These are phyloP conservation scores for Drosophila setifemur DNA, from an alignment of 1,140 invertebrate genomes.

Conservation along the genomic window DNA sequence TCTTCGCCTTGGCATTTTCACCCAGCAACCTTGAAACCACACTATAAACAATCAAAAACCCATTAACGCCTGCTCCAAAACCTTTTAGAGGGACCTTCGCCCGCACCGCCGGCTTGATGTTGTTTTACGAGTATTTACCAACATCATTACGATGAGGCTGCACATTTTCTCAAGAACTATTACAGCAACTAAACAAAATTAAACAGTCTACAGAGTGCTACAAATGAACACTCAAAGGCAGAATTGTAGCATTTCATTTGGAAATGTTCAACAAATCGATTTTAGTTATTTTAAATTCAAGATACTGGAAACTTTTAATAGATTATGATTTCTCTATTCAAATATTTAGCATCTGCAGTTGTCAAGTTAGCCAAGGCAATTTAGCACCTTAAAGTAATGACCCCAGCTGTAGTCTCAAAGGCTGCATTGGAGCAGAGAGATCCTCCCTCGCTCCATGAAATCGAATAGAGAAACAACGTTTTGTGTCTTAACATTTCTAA, in stretches of 20 bases:
- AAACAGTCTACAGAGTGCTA: conserved; percentile 42
- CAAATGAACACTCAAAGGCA: neutral
- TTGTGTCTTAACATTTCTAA: conserved; percentile 72
- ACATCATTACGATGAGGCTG: conserved; percentile 74
- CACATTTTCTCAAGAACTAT: conserved; percentile 76
- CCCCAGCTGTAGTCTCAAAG: too few species aligned
- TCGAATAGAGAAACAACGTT: conserved; percentile 42
- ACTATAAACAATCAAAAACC: conserved; percentile 62
- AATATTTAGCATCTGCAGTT: too few species aligned
- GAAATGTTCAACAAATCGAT: too few species aligned
- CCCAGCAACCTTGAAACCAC: conserved; percentile 54
- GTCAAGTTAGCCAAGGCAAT: too few species aligned
- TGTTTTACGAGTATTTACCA: conserved; percentile 62
- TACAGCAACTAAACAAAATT: conserved; percentile 69
- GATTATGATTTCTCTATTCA: too few species aligned
- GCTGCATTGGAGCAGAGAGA: too few species aligned
- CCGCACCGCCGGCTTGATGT: conserved; percentile 33
- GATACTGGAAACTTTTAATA: too few species aligned
- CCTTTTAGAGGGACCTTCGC: conserved; percentile 44
- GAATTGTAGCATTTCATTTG: neutral
- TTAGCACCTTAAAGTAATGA: too few species aligned
- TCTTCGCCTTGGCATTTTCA: neutral
- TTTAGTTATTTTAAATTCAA: too few species aligned
- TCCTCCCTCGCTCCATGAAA: neutral
- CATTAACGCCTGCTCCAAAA: conserved; percentile 65